Evolutionary conservation across 2,888 invertebrate species (phyloP), one percentile per base, ranked within the genome.

Genomic region (Venusia cambrica): DNA sequence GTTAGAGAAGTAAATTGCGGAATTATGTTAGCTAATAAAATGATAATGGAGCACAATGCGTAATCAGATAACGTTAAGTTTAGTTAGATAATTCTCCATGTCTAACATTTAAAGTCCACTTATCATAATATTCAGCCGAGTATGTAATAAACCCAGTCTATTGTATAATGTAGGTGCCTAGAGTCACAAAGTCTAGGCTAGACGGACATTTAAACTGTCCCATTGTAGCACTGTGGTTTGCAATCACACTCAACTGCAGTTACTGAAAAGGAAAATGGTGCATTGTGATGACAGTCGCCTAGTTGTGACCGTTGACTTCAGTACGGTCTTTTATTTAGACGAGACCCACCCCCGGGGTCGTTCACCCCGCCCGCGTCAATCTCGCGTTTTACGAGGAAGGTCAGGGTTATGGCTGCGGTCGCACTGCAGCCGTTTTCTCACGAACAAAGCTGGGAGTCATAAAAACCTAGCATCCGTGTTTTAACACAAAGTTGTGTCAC

Each of bases 321-420:
- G 18, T 16, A 8, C 72, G 69, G 60, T 72, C 70, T 83, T 75
- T 79, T 81, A 83, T 83, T 83, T 81, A 79, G 74, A 78, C 59
- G 70, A 70, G 58, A 62, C 68, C 57, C 73, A 79, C 79, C 81
- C 80, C 65, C 57, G 62, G 62, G 84, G 80, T 80, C 69, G 62
- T 76, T 79, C 68, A 84, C 73, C 81, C 56, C 61, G 62, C 53
- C 49, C 54, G 56, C 47, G 55, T 57, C 59, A 51, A 54, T 46
- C 57, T 59, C 59, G 62, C 60, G 64, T 58, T 64, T 58, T 62
- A 60, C 57, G 55, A 56, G 68, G 62, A 80, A 84, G 84, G 84
- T 85, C 85, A 84, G 73, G 81, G 81, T 79, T 81, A 75, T 64
- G 36, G 40, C 47, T 50, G 39, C 48, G 38, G 49, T 43, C 18